These are phyloP conservation scores for Pantala flavescens DNA, from an alignment of 1,140 invertebrate species.

Conservation along the genomic window DNA sequence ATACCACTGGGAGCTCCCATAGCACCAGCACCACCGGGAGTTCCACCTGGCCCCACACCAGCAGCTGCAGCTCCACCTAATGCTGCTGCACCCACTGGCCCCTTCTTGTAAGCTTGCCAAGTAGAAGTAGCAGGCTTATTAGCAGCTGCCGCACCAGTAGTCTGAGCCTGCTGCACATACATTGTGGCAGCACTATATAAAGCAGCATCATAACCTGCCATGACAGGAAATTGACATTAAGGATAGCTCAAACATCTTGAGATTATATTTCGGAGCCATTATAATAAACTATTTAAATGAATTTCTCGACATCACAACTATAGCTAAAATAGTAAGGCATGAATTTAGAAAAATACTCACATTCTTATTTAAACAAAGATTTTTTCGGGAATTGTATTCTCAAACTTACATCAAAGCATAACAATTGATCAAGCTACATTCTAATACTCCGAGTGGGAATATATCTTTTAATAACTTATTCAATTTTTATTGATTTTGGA, in stretches of 20 bases:
- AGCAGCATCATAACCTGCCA: slow-evolving; percentile 74
- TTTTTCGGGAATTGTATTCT: no score
- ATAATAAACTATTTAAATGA: no score
- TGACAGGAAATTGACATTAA: slow-evolving; percentile 16
- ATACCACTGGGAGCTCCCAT: not conserved
- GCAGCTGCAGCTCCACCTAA: slow-evolving; percentile 29
- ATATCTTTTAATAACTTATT: no score
- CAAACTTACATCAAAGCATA: no score
- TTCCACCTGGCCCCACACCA: not conserved
- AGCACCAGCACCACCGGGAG: not conserved
- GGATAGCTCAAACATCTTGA: not conserved
- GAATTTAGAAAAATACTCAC: no score
- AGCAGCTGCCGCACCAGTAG: slow-evolving; percentile 22
- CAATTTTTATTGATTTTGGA: no score
- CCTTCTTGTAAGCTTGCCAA: slow-evolving; percentile 63
- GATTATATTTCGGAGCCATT: no score
- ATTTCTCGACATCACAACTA: no score
- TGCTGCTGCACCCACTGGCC: slow-evolving; percentile 43
- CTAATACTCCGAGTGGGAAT: no score
- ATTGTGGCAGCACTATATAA: slow-evolving; percentile 86
- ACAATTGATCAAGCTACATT: no score
- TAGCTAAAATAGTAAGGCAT: no score
- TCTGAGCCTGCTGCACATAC: slow-evolving; percentile 65
- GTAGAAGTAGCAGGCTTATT: slow-evolving; percentile 27
- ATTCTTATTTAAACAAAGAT: no score